Base-by-base conservation (phyloP, 2,888 invertebrate species). In the Agrenia bidenticulata region DNA sequence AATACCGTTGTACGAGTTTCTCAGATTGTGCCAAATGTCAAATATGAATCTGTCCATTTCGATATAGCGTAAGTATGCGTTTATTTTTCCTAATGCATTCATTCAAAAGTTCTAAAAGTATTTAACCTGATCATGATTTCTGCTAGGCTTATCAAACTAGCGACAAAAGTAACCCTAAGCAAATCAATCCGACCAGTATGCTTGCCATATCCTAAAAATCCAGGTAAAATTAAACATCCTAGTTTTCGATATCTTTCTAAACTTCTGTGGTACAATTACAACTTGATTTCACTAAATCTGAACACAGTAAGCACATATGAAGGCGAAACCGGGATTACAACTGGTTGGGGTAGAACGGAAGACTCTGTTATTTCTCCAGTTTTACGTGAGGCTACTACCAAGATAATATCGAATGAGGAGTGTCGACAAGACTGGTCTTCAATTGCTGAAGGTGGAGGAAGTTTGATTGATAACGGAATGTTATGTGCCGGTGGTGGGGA, bases 281-380 rank as follows among this genome's bases (percentile, higher is more conserved):
- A n/a, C 11, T 32, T 32, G 11, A 32, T 32, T 11, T 32, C 11
- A 11, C 32, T 11, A 11, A 32, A 32, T 32, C 11, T 32, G 5
- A 32, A 32, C 32, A 32, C 42, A 72, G 73, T 56, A 7, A 50
- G 64, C 15, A 55, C 63, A n/a, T 74, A 65, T 39, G 72, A 57
- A 45, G 73, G 64, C 23, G 50, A 45, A 42, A 56, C n/a, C 26
- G 72, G 57, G 2, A 49, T 62, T n/a, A 66, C 67, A 0, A 75
- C 72, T 9, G 75, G 75, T 13, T 75, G 75, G 75, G 75, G 75
- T n/a, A 64, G 66, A 61, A 73, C 73, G 0, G 73, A 72, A 58
- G 67, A 70, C 27, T 64, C 67, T 4, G 67, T 73, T 0, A 69
- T 75, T 39, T 75, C 75, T 1, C 69, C 73, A 23, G 75, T 75